A percentile compares a stretch with the other conserved stretches of the same genome.
Conservation (phyloP, 2,888 invertebrate genomes). For the Piscicola geometra region DNA sequence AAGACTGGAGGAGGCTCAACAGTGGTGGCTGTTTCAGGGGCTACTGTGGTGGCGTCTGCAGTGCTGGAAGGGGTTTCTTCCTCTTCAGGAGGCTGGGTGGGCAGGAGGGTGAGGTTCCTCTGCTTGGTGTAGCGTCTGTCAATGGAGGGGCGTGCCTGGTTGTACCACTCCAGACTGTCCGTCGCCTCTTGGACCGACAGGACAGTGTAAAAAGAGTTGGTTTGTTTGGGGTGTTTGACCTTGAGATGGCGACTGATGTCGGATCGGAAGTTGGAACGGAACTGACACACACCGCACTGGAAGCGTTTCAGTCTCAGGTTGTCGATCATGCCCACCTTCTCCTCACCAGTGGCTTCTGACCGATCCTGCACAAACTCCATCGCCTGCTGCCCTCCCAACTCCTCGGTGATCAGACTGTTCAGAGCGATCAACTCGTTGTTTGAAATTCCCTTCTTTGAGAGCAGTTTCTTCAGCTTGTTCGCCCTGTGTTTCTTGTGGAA, state of each 20-base stretch:
- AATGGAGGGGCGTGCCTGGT: slow-evolving; percentile 17
- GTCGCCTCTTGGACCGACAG: slow-evolving; percentile 26
- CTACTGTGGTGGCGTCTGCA: neutral
- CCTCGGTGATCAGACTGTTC: neutral
- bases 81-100: neutral
- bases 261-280: slow-evolving; percentile 87
- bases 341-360: neutral
- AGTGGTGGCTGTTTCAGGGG: neutral
- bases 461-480: slow-evolving; percentile 1
- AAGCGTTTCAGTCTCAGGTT: slow-evolving; percentile 37
- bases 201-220: slow-evolving; percentile 7
- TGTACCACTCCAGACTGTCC: slow-evolving; percentile 46
- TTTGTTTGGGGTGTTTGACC: slow-evolving; percentile 47
- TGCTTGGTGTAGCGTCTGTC: slow-evolving; percentile 14
- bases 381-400: neutral
- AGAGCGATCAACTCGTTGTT: slow-evolving; percentile 7
- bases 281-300: slow-evolving; percentile 42
- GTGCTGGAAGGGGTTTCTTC: neutral
- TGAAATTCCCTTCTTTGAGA: slow-evolving; percentile 1
- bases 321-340: slow-evolving; percentile 32
- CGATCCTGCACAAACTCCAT: slow-evolving; percentile 5
- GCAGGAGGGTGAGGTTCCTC: neutral
- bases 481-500: neutral
- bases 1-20: neutral
- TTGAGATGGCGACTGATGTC: slow-evolving; percentile 93